Conservation (phyloP, 2,888 invertebrate species). For the Napeogenes inachia region DNA sequence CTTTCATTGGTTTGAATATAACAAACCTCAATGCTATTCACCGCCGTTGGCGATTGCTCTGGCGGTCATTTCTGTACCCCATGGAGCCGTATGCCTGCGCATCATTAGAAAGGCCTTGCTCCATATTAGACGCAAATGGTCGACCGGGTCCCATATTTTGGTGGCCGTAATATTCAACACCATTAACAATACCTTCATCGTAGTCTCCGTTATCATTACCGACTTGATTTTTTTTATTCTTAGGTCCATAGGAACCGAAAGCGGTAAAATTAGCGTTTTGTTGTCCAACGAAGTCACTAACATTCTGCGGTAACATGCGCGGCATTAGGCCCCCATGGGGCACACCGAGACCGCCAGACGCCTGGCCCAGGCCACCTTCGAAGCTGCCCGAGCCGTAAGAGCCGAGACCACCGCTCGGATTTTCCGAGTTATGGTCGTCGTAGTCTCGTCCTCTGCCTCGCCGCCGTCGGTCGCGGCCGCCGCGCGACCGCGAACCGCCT, state of each 20-base stretch:
- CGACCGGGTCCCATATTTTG: constrained; percentile 62
- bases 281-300: constrained; percentile 48
- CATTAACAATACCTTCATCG: constrained; percentile 42
- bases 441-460: constrained; percentile 66
- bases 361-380: constrained; percentile 47
- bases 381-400: constrained; percentile 42
- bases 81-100: constrained; percentile 68
- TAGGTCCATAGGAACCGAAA: constrained; percentile 65
- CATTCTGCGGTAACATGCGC: constrained; percentile 65
- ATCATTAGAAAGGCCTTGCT: constrained; percentile 48
- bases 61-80: constrained; percentile 74
- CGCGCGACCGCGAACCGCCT: constrained; percentile 46
- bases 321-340: constrained; percentile 70
- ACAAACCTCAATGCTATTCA: constrained; percentile 73
- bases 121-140: constrained; percentile 49
- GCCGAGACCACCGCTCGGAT: constrained; percentile 46
- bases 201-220: constrained; percentile 44
- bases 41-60: constrained; percentile 71
- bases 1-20: constrained; percentile 70
- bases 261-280: constrained; percentile 70
- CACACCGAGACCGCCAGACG: constrained; percentile 68
- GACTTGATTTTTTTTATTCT: constrained; percentile 48
- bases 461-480: constrained; percentile 59
- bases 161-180: constrained; percentile 51
- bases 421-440: constrained; percentile 50